phyloP scores from a whole-genome alignment of 2,888 invertebrate species.

The Galerucella pusilla region DNA sequence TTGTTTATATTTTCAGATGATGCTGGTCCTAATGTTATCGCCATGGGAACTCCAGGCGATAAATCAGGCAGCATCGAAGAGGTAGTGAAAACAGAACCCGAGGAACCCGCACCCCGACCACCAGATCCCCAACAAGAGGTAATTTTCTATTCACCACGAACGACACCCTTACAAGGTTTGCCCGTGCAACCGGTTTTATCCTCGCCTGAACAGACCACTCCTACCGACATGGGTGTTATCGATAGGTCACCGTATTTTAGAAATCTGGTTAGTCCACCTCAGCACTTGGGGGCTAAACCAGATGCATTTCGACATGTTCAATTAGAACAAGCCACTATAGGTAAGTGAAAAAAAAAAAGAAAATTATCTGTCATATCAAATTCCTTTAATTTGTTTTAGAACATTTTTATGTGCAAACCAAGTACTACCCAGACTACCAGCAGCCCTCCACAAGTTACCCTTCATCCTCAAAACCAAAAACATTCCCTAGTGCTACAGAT shows the following conservation, averaged over 20 bases:
- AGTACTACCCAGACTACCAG: conserved; percentile 57
- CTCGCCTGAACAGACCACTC: conserved; percentile 17
- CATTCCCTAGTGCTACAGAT: conserved; percentile 49
- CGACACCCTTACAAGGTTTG: conserved; percentile 13
- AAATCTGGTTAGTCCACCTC: conserved; percentile 41
- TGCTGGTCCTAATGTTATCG: conserved; percentile 65
- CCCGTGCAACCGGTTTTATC: conserved; percentile 18
- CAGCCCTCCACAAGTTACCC: conserved; percentile 47
- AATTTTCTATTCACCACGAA: conserved; percentile 6
- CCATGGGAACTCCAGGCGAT: conserved; percentile 67
- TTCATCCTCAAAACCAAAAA: conserved; percentile 48
- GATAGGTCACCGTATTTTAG: conserved; percentile 48
- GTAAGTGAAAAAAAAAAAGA: conserved; percentile 14
- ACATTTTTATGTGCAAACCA: conserved; percentile 59
- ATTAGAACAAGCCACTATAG: conserved; percentile 59
- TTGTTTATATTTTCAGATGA: conserved; percentile 61
- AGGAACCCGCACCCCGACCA: conserved; percentile 23
- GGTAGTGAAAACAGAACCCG: conserved; percentile 51
- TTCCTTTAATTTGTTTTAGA: conserved; percentile 38
- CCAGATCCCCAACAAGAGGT: conserved; percentile 10
- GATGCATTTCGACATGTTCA: conserved; percentile 48
- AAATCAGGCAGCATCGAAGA: conserved; percentile 61
- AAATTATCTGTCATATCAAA: too few species aligned
- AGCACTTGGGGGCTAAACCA: conserved; percentile 46
- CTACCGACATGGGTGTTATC: conserved; percentile 51